Conservation (phyloP, 2,888 invertebrate genomes). For the Allolobophora icterica region DNA sequence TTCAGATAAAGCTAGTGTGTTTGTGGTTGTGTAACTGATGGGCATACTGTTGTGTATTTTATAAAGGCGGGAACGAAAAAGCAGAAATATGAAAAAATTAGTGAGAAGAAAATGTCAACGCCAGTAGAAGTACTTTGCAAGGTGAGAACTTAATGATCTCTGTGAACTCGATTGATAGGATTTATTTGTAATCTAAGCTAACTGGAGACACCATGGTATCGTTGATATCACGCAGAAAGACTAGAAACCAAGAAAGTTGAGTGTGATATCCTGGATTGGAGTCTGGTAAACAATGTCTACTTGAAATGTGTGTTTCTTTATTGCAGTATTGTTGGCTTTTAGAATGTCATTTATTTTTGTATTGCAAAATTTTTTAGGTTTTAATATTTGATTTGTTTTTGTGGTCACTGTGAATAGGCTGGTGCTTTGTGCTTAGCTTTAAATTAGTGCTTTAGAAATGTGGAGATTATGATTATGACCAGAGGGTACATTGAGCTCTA, state of each 20-base stretch:
- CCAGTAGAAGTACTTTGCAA: slow-evolving; percentile 96
- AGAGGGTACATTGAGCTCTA: too few species aligned
- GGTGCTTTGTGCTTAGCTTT: too few species aligned
- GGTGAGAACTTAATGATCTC: slow-evolving; percentile 73
- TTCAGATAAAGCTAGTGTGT: neutral
- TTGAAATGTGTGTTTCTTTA: neutral
- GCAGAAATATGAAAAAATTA: slow-evolving; percentile 97
- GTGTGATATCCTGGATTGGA: neutral
- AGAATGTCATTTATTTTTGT: neutral
- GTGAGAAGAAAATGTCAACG: slow-evolving; percentile 98
- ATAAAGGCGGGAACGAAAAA: slow-evolving; percentile 88
- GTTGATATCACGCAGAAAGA: neutral
- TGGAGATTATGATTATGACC: too few species aligned
- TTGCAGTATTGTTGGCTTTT: too few species aligned
- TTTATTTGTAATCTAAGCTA: neutral
- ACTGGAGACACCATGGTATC: neutral
- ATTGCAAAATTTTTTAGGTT: neutral
- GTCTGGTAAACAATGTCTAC: neutral
- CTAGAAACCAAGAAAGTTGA: neutral
- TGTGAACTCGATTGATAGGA: too few species aligned
- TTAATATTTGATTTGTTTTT: neutral
- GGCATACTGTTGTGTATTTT: neutral
- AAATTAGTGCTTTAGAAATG: too few species aligned
- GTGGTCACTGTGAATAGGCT: neutral
- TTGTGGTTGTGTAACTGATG: neutral